Evolutionary conservation across 1,140 invertebrate genomes (phyloP).

Genomic region (Pseudobourletiella spinata): DNA sequence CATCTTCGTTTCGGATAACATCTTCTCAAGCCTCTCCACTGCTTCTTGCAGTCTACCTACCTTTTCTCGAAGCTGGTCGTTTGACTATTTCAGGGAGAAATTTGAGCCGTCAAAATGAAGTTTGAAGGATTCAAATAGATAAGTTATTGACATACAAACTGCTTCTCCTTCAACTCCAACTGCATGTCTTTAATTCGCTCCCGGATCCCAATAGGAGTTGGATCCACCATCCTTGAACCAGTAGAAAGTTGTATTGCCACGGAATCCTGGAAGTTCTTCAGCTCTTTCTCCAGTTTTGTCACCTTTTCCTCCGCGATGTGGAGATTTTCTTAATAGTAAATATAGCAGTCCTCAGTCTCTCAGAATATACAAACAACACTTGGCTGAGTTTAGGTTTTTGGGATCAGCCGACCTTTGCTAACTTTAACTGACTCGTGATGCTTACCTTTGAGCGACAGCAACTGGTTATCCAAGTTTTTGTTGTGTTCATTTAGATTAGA

Average conservation of each 20-base stretch:
- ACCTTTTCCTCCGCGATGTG: slow-evolving; percentile 21
- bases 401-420: too few relatives aligned
- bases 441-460: slow-evolving; percentile 28
- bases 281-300: slow-evolving; percentile 50
- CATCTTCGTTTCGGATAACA: slow-evolving; percentile 24
- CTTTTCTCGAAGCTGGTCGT: slow-evolving; percentile 34
- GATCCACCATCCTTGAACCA: slow-evolving; percentile 59
- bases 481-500: slow-evolving; percentile 28
- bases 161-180: slow-evolving; percentile 62
- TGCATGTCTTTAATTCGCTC: slow-evolving; percentile 63
- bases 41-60: slow-evolving; percentile 39
- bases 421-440: too few relatives aligned
- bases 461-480: slow-evolving; percentile 27
- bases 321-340: slow-evolving; percentile 30
- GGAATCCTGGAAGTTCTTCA: slow-evolving; percentile 59
- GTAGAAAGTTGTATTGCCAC: slow-evolving; percentile 56
- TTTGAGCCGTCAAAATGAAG: neutral
- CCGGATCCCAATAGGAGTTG: slow-evolving; percentile 62
- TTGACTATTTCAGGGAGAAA: slow-evolving; percentile 16
- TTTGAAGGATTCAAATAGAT: neutral
- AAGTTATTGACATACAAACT: slow-evolving; percentile 48
- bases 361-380: too few relatives aligned
- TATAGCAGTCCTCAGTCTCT: too few relatives aligned
- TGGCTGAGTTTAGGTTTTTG: too few relatives aligned
- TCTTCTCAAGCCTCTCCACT: slow-evolving; percentile 39